Evolutionary conservation across 1,140 invertebrate genomes (phyloP).

Genomic region (Listronotus bonariensis): DNA sequence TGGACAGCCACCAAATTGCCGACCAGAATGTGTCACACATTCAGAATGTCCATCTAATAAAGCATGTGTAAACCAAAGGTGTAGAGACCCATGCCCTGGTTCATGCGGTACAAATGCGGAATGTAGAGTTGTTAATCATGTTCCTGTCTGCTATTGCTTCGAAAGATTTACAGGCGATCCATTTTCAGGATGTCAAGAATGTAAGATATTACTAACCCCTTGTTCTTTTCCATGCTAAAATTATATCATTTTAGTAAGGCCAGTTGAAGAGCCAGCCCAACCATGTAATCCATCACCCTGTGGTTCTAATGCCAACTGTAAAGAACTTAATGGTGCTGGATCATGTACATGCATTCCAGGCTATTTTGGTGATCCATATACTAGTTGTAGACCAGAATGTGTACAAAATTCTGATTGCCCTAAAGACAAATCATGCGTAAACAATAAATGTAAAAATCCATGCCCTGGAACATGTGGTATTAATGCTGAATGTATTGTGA

Average conservation of each 20-base stretch:
- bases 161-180: slow-evolving; percentile 61
- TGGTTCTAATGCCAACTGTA: slow-evolving; percentile 80
- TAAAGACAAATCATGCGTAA: slow-evolving; percentile 64
- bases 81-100: slow-evolving; percentile 69
- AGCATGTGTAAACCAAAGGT: slow-evolving; percentile 69
- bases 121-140: slow-evolving; percentile 69
- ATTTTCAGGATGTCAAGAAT: slow-evolving; percentile 59
- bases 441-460: slow-evolving; percentile 69
- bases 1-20: slow-evolving; percentile 66
- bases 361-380: slow-evolving; percentile 73
- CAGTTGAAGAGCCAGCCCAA: slow-evolving; percentile 56
- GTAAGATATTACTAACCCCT: slow-evolving; percentile 44
- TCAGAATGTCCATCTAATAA: slow-evolving; percentile 65
- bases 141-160: slow-evolving; percentile 63
- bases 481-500: slow-evolving; percentile 70
- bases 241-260: slow-evolving; percentile 28
- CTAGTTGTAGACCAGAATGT: slow-evolving; percentile 76
- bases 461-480: slow-evolving; percentile 68
- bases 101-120: slow-evolving; percentile 68
- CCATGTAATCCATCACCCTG: slow-evolving; percentile 72
- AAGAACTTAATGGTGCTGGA: slow-evolving; percentile 70
- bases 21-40: slow-evolving; percentile 67
- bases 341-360: slow-evolving; percentile 73
- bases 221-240: not conserved
- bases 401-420: slow-evolving; percentile 70